Conservation (phyloP, 2,113 vertebrate species). For the Bos indicus region DNA sequence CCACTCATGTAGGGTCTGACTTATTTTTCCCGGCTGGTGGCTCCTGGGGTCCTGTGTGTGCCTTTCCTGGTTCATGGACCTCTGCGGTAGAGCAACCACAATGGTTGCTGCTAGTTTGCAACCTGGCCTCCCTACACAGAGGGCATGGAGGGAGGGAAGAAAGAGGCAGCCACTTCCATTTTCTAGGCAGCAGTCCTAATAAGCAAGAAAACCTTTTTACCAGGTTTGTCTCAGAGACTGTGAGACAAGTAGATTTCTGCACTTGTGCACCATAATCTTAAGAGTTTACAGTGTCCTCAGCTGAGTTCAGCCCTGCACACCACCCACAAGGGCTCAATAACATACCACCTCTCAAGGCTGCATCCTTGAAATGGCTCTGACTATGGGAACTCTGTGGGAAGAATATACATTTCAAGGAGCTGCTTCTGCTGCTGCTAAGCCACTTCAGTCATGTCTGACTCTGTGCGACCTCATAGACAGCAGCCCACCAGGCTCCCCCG, state of each 20-base stretch:
- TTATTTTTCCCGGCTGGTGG: background rate
- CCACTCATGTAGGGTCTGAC: background rate
- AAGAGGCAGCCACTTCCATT: background rate
- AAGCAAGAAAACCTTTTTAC: background rate
- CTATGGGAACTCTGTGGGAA: background rate
- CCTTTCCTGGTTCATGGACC: background rate
- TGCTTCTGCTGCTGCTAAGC: no score
- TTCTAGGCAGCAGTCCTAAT: background rate
- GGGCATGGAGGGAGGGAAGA: background rate
- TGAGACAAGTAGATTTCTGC: fast-evolving
- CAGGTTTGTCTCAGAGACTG: background rate
- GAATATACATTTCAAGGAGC: background rate
- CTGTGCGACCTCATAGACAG: no score
- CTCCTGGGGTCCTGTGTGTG: background rate
- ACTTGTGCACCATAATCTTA: background rate
- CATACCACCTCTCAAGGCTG: background rate
- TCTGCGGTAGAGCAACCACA: background rate
- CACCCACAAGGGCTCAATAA: background rate
- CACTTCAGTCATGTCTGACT: fast-evolving
- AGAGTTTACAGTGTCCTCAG: background rate
- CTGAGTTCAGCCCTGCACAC: no score
- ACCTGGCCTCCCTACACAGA: background rate
- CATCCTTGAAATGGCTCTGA: background rate
- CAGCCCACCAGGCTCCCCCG: no score
- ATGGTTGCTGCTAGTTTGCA: background rate